Percentiles rank a stretch among this genome's conserved stretches.
These are phyloP conservation scores for Coptodon bakossiorum DNA, from an alignment of 2,113 vertebrate genomes.

Conservation along the genomic window DNA sequence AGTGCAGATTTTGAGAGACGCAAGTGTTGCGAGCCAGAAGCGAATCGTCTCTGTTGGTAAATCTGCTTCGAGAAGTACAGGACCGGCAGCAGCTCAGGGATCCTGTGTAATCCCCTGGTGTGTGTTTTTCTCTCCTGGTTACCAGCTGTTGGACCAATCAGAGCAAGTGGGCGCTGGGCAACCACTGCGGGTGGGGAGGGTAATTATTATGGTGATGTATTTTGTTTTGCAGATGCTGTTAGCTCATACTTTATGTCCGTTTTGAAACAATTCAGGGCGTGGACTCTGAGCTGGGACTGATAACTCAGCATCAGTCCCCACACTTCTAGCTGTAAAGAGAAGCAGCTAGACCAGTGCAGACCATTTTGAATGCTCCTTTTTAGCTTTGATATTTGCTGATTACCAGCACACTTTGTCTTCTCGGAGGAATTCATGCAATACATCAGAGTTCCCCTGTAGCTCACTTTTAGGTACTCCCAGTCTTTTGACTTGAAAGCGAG, in stretches of 20 bases:
- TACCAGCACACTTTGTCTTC: background rate
- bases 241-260: background rate
- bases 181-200: conserved; percentile 22
- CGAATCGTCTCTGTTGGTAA: background rate
- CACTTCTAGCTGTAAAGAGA: background rate
- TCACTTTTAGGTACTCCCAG: background rate
- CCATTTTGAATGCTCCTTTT: background rate
- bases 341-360: background rate
- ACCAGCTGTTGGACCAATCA: conserved; percentile 60
- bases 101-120: conserved; percentile 53
- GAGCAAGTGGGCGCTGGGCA: conserved; percentile 1
- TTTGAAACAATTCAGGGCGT: conserved; percentile 2
- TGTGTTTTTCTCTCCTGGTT: conserved; percentile 54
- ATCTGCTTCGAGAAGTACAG: conserved; percentile 18
- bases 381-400: background rate
- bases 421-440: background rate
- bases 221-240: conserved; percentile 41
- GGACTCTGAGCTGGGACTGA: background rate
- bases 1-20: conserved; percentile 14
- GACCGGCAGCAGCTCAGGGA: conserved; percentile 25
- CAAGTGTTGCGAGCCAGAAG: conserved; percentile 6
- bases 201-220: conserved; percentile 35
- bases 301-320: background rate
- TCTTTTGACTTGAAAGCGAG: background rate
- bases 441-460: background rate